Evolutionary conservation across 2,113 vertebrate genomes (phyloP), one percentile per base, ranked within the genome.

Genomic region (Brachyistius frenatus): DNA sequence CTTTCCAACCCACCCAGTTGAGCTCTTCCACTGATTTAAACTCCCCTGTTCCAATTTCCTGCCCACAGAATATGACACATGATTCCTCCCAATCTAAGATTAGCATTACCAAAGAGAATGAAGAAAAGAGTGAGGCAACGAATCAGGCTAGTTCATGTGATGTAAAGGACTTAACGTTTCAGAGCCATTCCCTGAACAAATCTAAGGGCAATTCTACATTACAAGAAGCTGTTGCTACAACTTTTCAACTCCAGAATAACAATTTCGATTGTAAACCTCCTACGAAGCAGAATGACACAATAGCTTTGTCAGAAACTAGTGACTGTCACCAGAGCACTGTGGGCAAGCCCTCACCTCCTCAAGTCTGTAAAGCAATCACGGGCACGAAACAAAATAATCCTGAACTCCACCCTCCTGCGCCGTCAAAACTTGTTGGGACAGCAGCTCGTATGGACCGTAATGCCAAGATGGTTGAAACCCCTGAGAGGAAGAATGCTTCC

Each of bases 251-350:
- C 5, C 37, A 84, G 31, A 88, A 81, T 41, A 70, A 67, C 68
- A 86, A 83, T 0, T 88, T 88, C 2, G 79, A 88, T 7, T 55
- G 50, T 23, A 73, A 78, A 61, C 30, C 57, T n/a, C 5, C 41
- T 4, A 14, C 60, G 7, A 55, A 83, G 31, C 66, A 76, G 31
- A 83, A 85, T 33, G 46, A 55, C 56, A 86, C 81, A 1, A 61
- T 82, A 23, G 82, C 64, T 13, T 44, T 80, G 16, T 82, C 84
- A 15, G 81, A 90, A 47, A 69, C 9, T 1, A 66, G 44, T 13
- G 5, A 74, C n/a, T 7, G 13, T 56, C 55, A 0, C 2, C 72
- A 49, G 0, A 62, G 37, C 11, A 49, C 63, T 23, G 5, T 66
- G 0, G 81, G 66, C 0, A 57, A 52, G 11, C 30, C 47, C 9